Evolutionary conservation across 2,113 vertebrate genomes (phyloP).

Genomic region (Labrus mixtus): DNA sequence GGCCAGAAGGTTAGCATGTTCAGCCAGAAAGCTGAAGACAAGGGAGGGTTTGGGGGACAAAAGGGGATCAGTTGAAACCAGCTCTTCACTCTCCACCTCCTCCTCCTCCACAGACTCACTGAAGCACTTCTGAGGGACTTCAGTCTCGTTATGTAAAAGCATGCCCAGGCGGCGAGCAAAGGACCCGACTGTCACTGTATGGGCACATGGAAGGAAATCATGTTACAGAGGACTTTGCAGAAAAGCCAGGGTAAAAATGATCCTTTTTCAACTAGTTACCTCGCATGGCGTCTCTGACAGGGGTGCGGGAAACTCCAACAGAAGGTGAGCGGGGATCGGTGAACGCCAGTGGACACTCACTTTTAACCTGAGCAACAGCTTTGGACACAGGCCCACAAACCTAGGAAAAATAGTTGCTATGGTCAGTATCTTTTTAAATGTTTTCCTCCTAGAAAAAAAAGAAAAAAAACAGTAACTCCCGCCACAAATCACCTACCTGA

Average conservation of each 20-base stretch:
- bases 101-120: slow-evolving; percentile 42
- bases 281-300: slow-evolving; percentile 83
- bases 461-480: neutral
- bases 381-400: slow-evolving; percentile 42
- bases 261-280: slow-evolving; percentile 73
- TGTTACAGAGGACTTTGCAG: neutral
- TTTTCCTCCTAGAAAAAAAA: neutral
- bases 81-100: slow-evolving; percentile 37
- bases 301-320: slow-evolving; percentile 87
- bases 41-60: slow-evolving; percentile 32
- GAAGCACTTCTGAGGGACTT: slow-evolving; percentile 16
- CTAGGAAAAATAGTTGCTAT: slow-evolving; percentile 34
- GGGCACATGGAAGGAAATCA: neutral
- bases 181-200: slow-evolving; percentile 82
- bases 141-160: slow-evolving; percentile 79
- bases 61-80: slow-evolving; percentile 68
- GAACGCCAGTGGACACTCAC: slow-evolving; percentile 36
- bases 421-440: neutral
- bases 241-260: neutral
- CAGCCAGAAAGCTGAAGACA: slow-evolving; percentile 52
- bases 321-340: slow-evolving; percentile 91
- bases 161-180: slow-evolving; percentile 87
- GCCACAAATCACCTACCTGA: slow-evolving; percentile 65
- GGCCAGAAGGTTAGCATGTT: slow-evolving; percentile 42
- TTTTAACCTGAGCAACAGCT: slow-evolving; percentile 33